Conservation (phyloP, 2,888 invertebrate species). For the Nomada lathburiana region DNA sequence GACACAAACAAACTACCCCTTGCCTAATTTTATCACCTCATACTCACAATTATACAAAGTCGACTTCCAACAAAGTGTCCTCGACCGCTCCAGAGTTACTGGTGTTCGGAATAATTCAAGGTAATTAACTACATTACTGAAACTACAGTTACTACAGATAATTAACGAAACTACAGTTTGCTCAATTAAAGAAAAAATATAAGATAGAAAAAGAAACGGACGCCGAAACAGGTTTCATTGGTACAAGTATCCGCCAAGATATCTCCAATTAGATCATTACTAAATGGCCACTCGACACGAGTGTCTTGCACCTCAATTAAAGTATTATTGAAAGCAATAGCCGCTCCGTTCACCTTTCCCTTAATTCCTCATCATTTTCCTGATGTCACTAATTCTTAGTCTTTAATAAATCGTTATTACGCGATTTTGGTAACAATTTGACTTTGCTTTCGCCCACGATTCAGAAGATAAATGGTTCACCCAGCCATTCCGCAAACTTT, state of each 20-base stretch:
- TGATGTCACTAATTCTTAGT: not conserved
- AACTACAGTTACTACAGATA: constrained; percentile 3
- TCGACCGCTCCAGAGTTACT: not conserved
- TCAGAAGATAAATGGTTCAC: no score
- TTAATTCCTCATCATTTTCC: not conserved
- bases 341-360: constrained; percentile 1
- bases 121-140: not conserved
- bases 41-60: not conserved
- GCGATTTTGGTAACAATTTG: not conserved
- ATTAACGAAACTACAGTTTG: constrained; percentile 1
- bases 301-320: constrained; percentile 30
- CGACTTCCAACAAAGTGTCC: not conserved
- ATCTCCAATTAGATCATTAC: constrained; percentile 19
- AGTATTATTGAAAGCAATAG: constrained; percentile 20
- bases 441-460: not conserved
- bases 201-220: no score
- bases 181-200: not conserved
- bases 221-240: constrained; percentile 12
- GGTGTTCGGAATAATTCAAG: not conserved
- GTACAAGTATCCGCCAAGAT: constrained; percentile 6
- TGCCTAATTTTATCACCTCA: not conserved
- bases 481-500: no score
- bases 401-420: not conserved
- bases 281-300: constrained; percentile 27
- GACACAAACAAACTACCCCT: not conserved